Evolutionary conservation across 2,888 invertebrate genomes (phyloP).

Genomic region (Perizoma flavofasciatum): DNA sequence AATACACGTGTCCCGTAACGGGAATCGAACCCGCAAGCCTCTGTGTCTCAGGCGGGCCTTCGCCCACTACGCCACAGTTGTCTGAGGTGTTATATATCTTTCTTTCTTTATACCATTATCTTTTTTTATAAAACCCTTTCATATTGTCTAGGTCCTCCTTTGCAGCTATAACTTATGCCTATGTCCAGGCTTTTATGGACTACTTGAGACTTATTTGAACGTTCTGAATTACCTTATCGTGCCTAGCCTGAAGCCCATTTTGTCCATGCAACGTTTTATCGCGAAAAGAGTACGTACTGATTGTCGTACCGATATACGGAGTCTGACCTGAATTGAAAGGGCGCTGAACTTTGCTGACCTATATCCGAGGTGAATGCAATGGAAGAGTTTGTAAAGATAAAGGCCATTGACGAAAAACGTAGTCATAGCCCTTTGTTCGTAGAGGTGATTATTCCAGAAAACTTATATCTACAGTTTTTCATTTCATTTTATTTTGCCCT

Average conservation of each 20-base stretch:
- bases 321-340: constrained; percentile 19
- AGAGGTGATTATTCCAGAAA: no score
- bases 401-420: not conserved
- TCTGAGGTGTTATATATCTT: no score
- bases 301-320: constrained; percentile 10
- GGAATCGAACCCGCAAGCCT: no score
- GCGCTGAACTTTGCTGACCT: constrained; percentile 25
- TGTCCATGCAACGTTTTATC: constrained; percentile 7
- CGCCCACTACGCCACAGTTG: no score
- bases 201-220: no score
- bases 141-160: no score
- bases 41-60: no score
- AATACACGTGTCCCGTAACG: no score
- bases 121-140: no score
- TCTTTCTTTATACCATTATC: no score
- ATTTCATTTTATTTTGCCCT: not conserved
- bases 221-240: not conserved
- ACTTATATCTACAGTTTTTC: no score
- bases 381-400: constrained; percentile 2
- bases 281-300: constrained; percentile 15
- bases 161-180: no score
- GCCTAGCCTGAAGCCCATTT: constrained; percentile 3
- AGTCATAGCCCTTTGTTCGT: not conserved
- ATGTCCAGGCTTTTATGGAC: not conserved
- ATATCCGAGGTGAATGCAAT: constrained; percentile 12